A percentile compares a stretch with the other conserved stretches of the same genome.
These are phyloP conservation scores for Sinohyriopsis cumingii DNA, from an alignment of 2,888 invertebrate species.

Conservation along the genomic window DNA sequence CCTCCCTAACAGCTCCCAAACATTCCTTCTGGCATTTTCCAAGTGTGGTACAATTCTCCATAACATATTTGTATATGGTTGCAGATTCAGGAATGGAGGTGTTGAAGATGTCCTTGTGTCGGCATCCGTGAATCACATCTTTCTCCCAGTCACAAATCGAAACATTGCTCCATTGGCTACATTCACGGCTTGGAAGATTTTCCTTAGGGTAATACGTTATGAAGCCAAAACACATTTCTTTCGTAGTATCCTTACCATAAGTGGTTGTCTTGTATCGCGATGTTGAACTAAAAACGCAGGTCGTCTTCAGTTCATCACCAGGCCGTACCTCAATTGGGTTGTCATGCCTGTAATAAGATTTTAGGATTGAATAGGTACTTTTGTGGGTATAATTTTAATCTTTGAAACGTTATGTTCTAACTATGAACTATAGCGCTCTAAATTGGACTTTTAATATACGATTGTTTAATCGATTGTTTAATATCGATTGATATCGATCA, in stretches of 20 bases:
- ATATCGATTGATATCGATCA: too few species aligned
- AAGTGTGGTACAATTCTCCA: background rate
- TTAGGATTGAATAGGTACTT: too few species aligned
- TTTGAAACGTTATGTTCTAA: too few species aligned
- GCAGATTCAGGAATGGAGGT: background rate
- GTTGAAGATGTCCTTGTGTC: too few species aligned
- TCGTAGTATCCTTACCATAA: slow-evolving; percentile 18
- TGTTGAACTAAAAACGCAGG: slow-evolving; percentile 28
- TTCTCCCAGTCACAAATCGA: slow-evolving; percentile 1
- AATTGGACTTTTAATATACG: too few species aligned
- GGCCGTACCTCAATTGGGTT: slow-evolving; percentile 26
- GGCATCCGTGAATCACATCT: too few species aligned
- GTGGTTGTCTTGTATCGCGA: slow-evolving; percentile 12
- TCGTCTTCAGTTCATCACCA: slow-evolving; percentile 34
- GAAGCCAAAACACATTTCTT: slow-evolving; percentile 26
- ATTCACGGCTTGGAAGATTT: slow-evolving; percentile 3
- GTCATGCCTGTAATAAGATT: slow-evolving; percentile 12
- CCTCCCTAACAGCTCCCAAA: background rate
- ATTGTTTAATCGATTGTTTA: too few species aligned
- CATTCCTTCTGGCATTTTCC: slow-evolving; percentile 11
- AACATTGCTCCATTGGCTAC: slow-evolving; percentile 5
- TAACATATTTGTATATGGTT: background rate
- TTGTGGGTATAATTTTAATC: too few species aligned
- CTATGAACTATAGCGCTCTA: too few species aligned
- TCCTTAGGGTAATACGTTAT: slow-evolving; percentile 4